Conservation (phyloP, 2,797 vertebrate species). For the Cryptoblepharus egeriae region DNA sequence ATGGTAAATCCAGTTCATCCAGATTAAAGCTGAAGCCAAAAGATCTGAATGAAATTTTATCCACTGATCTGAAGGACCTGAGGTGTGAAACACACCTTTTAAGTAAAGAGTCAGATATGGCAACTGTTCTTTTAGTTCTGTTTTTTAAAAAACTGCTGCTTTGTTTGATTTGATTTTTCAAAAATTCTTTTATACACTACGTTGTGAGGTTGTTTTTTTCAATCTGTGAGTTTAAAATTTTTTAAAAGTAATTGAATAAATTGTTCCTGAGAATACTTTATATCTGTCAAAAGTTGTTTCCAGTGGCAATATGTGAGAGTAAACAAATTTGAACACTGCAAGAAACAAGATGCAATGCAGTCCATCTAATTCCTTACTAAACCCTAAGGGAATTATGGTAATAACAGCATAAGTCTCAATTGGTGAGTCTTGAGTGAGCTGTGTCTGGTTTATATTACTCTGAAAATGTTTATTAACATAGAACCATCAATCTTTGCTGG, state of each 20-base stretch:
- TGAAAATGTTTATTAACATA: slow-evolving; percentile 30
- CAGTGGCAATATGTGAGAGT: background rate
- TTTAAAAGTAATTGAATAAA: too few species aligned
- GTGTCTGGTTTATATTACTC: slow-evolving; percentile 15
- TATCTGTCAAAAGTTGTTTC: background rate
- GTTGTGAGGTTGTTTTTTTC: too few species aligned
- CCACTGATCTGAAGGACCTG: too few species aligned
- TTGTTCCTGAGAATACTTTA: background rate
- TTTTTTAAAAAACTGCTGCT: too few species aligned
- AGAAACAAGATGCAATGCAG: background rate
- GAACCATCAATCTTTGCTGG: slow-evolving; percentile 18
- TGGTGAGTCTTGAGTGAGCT: background rate
- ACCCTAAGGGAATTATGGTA: background rate
- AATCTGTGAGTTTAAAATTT: too few species aligned
- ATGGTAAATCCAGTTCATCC: background rate
- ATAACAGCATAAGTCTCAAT: background rate
- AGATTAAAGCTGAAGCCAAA: background rate
- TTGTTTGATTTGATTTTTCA: too few species aligned
- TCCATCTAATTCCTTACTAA: background rate
- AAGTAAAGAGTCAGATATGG: too few species aligned
- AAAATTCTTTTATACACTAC: too few species aligned
- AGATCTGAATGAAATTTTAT: background rate
- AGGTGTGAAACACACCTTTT: too few species aligned
- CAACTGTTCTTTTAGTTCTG: too few species aligned
- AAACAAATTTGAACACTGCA: background rate